A percentile compares a stretch with the other conserved stretches of the same genome.
Evolutionary conservation across 2,797 vertebrate species (phyloP).

Genomic region (Gymnodraco acuticeps): DNA sequence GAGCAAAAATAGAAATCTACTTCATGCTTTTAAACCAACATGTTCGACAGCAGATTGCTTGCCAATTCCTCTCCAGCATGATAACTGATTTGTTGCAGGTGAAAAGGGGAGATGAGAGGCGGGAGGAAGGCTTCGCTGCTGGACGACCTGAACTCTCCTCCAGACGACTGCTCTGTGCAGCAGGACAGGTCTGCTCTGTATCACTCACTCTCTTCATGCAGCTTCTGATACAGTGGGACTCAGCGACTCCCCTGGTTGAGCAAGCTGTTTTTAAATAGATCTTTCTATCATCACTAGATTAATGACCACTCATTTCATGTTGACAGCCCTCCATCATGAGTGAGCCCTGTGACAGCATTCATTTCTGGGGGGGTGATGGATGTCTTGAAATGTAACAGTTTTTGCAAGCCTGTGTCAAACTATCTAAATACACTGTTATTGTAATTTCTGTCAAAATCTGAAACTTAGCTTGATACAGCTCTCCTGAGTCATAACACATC

Average conservation of each 20-base stretch:
- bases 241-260: neutral
- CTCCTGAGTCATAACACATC: too few relatives aligned
- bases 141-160: conserved; percentile 64
- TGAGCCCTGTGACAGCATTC: too few relatives aligned
- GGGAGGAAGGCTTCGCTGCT: conserved; percentile 79
- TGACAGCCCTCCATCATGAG: neutral
- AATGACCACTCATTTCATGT: neutral
- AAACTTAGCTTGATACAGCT: too few relatives aligned
- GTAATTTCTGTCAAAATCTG: too few relatives aligned
- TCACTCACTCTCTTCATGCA: neutral
- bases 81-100: conserved; percentile 72
- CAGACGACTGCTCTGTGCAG: conserved; percentile 73
- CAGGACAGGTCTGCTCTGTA: conserved; percentile 80
- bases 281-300: neutral
- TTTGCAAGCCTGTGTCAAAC: too few relatives aligned
- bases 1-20: conserved; percentile 22
- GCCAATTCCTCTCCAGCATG: neutral
- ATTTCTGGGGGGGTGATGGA: too few relatives aligned
- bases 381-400: too few relatives aligned
- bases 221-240: neutral
- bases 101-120: conserved; percentile 73
- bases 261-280: neutral
- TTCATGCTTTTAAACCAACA: neutral
- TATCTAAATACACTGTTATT: too few relatives aligned
- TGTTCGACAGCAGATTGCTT: neutral